Percentiles rank a stretch among this genome's conserved stretches.
These are phyloP conservation scores for Drosophila multiciliata DNA, from an alignment of 2,888 invertebrate species.

Conservation along the genomic window DNA sequence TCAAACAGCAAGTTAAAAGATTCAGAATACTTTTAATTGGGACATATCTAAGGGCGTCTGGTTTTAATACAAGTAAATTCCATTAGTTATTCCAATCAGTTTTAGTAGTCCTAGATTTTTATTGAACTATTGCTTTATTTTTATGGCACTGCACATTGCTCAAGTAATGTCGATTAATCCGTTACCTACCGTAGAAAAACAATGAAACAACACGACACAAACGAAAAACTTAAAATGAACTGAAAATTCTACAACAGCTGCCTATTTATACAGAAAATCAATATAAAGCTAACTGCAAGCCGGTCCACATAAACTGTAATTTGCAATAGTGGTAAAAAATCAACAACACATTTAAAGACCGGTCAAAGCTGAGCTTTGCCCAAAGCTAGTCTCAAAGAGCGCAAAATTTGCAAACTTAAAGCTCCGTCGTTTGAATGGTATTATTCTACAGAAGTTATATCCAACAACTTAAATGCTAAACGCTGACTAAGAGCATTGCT, in stretches of 20 bases:
- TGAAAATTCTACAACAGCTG: slow-evolving; percentile 70
- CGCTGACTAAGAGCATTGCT: slow-evolving; percentile 51
- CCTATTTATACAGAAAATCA: slow-evolving; percentile 67
- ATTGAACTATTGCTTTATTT: neutral
- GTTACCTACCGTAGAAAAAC: slow-evolving; percentile 54
- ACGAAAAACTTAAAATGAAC: slow-evolving; percentile 73
- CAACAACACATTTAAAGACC: slow-evolving; percentile 28
- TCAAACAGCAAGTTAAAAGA: neutral
- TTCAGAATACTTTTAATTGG: neutral
- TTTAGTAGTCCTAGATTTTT: neutral
- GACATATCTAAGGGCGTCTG: neutral
- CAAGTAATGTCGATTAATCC: neutral
- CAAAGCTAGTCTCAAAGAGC: slow-evolving; percentile 29
- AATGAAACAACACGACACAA: slow-evolving; percentile 44
- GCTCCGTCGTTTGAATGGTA: slow-evolving; percentile 13
- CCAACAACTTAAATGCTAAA: neutral
- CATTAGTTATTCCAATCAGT: neutral
- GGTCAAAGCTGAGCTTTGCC: slow-evolving; percentile 49
- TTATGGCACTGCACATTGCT: slow-evolving; percentile 27
- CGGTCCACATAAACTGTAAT: slow-evolving; percentile 34
- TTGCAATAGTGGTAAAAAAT: slow-evolving; percentile 40
- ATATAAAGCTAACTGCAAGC: slow-evolving; percentile 30
- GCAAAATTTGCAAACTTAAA: slow-evolving; percentile 19
- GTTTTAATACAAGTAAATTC: neutral
- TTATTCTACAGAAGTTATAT: neutral